Percentiles rank a stretch among this genome's conserved stretches.
Evolutionary conservation across 1,140 invertebrate genomes (phyloP).

Genomic region (Drosophila bocqueti): DNA sequence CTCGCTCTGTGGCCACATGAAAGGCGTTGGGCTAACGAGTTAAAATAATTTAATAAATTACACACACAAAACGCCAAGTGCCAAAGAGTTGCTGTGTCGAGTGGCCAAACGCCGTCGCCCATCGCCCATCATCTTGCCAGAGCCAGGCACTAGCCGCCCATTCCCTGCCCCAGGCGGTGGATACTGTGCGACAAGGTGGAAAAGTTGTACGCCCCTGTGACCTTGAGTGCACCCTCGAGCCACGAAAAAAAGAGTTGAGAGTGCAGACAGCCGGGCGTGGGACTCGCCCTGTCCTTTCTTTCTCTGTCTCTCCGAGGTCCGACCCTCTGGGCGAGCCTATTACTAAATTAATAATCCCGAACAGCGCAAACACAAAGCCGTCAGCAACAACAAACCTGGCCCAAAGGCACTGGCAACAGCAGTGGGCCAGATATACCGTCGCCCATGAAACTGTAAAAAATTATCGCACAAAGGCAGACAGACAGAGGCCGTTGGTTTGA

Average conservation of each 20-base stretch:
- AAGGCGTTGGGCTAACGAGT: constrained; percentile 68
- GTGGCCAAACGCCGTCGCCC: constrained; percentile 39
- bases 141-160: neutral
- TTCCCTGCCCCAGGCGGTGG: neutral
- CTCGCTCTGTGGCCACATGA: constrained; percentile 42
- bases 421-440: constrained; percentile 28
- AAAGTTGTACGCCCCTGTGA: constrained; percentile 66
- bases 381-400: constrained; percentile 28
- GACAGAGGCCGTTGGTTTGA: constrained; percentile 2
- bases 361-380: constrained; percentile 43
- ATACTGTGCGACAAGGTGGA: constrained; percentile 50
- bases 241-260: constrained; percentile 27
- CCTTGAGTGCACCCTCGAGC: constrained; percentile 76
- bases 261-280: constrained; percentile 29
- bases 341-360: constrained; percentile 77
- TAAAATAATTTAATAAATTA: constrained; percentile 80
- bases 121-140: constrained; percentile 15
- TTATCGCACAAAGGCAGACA: constrained; percentile 53
- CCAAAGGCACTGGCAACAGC: constrained; percentile 23
- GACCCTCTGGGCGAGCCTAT: constrained; percentile 56
- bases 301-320: neutral
- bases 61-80: constrained; percentile 59
- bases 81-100: constrained; percentile 50
- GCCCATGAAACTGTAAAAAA: constrained; percentile 62
- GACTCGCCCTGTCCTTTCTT: neutral